phyloP scores from a whole-genome alignment of 2,113 vertebrate species.

The human region DNA sequence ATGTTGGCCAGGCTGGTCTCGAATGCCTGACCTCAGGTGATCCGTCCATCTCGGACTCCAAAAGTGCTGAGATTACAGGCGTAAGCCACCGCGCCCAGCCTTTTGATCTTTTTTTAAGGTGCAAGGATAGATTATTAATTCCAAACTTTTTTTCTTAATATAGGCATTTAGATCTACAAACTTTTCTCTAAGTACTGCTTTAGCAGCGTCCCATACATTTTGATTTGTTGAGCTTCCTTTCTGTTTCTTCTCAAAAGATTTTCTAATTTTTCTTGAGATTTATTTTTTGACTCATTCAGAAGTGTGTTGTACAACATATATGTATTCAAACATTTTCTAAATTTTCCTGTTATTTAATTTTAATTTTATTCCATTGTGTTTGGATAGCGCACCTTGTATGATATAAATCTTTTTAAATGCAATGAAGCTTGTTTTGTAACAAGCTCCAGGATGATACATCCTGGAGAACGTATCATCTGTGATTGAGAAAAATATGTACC shows the following conservation, averaged over 20 bases:
- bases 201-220: not conserved
- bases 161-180: not conserved
- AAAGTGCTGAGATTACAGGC: no score
- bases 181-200: not conserved
- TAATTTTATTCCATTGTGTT: not conserved
- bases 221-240: not conserved
- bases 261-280: not conserved
- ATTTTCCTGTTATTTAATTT: not conserved
- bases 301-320: not conserved
- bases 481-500: not conserved
- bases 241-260: not conserved
- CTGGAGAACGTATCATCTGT: not conserved
- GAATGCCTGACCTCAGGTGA: no score
- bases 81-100: fast-evolving
- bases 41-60: no score
- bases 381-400: not conserved
- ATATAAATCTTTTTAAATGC: not conserved
- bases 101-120: not conserved
- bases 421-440: not conserved
- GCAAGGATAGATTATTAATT: not conserved
- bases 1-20: no score
- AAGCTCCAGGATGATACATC: not conserved
- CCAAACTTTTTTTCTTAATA: not conserved
- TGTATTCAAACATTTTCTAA: not conserved
- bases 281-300: not conserved